phyloP scores from a whole-genome alignment of 2,888 invertebrate species.

The Polia nebulosa region DNA sequence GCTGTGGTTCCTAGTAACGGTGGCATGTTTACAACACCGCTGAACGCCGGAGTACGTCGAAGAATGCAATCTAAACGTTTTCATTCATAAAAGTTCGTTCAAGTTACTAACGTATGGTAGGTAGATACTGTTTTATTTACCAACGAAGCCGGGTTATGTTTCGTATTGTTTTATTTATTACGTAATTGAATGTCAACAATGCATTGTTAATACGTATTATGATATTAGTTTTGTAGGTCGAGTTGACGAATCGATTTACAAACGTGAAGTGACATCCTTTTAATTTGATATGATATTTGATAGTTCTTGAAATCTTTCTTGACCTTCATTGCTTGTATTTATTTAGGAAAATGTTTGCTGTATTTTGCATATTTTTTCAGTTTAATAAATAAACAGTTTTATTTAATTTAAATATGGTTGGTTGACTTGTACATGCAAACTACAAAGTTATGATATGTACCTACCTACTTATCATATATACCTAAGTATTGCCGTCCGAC shows the following conservation, averaged over 20 bases:
- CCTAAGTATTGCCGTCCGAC: not conserved
- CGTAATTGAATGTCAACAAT: constrained; percentile 60
- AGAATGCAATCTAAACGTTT: constrained; percentile 78
- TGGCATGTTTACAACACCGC: constrained; percentile 69
- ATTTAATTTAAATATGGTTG: constrained; percentile 3
- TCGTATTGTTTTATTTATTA: constrained; percentile 56
- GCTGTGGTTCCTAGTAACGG: constrained; percentile 58
- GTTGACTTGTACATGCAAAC: constrained; percentile 12
- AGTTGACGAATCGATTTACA: constrained; percentile 34
- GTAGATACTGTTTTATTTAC: constrained; percentile 69
- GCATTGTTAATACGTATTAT: constrained; percentile 47
- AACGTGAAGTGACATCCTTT: constrained; percentile 36
- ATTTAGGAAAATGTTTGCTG: not conserved
- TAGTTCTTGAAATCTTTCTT: not conserved
- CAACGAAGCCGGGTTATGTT: constrained; percentile 54
- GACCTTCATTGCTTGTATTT: constrained; percentile 10
- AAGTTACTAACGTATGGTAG: constrained; percentile 56
- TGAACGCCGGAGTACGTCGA: constrained; percentile 41
- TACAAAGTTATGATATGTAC: too few relatives aligned
- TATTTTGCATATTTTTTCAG: not conserved
- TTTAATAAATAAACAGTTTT: constrained; percentile 2
- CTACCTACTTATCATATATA: too few relatives aligned
- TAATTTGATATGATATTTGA: constrained; percentile 12
- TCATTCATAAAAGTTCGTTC: constrained; percentile 83
- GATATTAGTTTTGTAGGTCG: constrained; percentile 35